Conservation (phyloP, 2,888 invertebrate genomes). For the Spodoptera exigua region DNA sequence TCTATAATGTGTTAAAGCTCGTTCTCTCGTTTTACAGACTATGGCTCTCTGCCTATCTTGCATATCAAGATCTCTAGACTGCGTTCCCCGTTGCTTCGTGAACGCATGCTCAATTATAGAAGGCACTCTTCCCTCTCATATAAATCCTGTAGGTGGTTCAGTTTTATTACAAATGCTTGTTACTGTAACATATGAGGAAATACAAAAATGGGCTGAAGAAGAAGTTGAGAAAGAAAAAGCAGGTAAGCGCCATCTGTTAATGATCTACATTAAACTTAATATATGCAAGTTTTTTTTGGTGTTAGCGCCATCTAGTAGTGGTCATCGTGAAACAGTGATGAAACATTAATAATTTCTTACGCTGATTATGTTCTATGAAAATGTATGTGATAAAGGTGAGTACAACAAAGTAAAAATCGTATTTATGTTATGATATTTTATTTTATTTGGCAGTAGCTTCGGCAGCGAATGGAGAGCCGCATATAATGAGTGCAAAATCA, state of each 20-base stretch:
- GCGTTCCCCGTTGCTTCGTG: slow-evolving; percentile 89
- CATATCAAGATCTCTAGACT: slow-evolving; percentile 92
- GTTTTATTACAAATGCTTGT: slow-evolving; percentile 92
- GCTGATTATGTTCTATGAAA: no score
- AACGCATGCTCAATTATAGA: slow-evolving; percentile 90
- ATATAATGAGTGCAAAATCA: slow-evolving; percentile 66
- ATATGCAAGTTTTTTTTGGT: background rate
- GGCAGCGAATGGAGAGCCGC: slow-evolving; percentile 76
- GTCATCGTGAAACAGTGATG: background rate
- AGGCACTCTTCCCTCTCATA: slow-evolving; percentile 91
- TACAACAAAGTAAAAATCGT: background rate
- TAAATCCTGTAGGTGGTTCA: slow-evolving; percentile 92
- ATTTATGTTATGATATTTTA: background rate
- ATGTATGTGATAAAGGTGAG: no score
- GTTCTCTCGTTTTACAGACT: slow-evolving; percentile 81
- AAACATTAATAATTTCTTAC: background rate
- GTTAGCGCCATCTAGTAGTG: slow-evolving; percentile 30
- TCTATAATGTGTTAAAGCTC: no score
- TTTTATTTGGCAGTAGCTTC: slow-evolving; percentile 56
- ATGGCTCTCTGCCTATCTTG: slow-evolving; percentile 92
- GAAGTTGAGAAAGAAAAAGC: slow-evolving; percentile 75
- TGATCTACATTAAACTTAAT: no score
- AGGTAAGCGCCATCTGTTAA: slow-evolving; percentile 62
- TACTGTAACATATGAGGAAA: slow-evolving; percentile 91
- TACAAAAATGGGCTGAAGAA: slow-evolving; percentile 86